Percentiles rank a stretch among this genome's conserved stretches.
Evolutionary conservation across 1,140 invertebrate genomes (phyloP).

Genomic region (Glossosoma conforme): DNA sequence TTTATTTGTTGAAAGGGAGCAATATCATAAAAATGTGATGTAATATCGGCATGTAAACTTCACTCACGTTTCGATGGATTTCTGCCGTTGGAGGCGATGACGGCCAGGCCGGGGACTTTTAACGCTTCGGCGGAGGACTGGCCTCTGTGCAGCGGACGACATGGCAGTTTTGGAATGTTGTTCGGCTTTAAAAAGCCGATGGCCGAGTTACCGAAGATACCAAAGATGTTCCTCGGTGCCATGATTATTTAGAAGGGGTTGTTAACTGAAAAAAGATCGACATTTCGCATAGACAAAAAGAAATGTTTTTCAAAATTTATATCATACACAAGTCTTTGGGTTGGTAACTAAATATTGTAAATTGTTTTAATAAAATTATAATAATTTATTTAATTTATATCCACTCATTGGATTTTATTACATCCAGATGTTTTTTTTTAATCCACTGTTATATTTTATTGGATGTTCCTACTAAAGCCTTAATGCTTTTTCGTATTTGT

Average conservation of each 20-base stretch:
- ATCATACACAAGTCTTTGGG: no score
- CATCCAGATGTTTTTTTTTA: no score
- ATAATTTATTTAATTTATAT: no score
- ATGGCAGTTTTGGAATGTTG: constrained; percentile 41
- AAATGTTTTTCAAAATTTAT: no score
- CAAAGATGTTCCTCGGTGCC: constrained; percentile 46
- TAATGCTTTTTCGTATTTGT: no score
- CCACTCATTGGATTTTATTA: no score
- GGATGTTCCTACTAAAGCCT: no score
- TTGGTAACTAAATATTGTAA: no score
- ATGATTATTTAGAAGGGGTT: constrained; percentile 41
- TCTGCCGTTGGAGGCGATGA: constrained; percentile 20
- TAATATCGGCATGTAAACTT: constrained; percentile 48
- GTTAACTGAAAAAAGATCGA: no score
- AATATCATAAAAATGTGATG: constrained; percentile 37
- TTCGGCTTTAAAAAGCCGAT: constrained; percentile 40
- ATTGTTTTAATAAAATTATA: no score
- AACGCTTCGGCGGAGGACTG: constrained; percentile 40
- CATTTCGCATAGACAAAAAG: no score
- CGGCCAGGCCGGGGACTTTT: constrained; percentile 31
- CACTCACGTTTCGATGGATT: constrained; percentile 41
- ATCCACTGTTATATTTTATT: no score
- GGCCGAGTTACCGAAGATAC: constrained; percentile 47
- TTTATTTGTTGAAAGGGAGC: constrained; percentile 33
- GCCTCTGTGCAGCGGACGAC: constrained; percentile 42